Conservation (phyloP, 2,888 invertebrate genomes). For the Nebria salina region DNA sequence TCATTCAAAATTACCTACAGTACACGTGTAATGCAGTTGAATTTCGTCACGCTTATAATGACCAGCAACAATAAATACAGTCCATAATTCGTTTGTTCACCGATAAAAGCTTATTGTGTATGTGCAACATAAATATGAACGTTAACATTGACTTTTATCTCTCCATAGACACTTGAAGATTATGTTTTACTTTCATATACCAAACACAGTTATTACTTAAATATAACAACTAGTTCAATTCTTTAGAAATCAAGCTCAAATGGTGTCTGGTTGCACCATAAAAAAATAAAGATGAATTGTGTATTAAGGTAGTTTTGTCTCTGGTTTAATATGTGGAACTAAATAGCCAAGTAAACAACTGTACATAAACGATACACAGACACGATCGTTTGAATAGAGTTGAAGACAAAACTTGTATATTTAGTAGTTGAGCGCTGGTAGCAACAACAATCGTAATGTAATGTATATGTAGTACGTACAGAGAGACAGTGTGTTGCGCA, state of each 20-base stretch:
- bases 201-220: no score
- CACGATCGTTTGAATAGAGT: not conserved
- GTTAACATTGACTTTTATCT: not conserved
- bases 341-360: no score
- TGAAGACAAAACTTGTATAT: not conserved
- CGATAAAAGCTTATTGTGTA: not conserved
- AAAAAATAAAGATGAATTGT: no score
- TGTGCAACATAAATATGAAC: not conserved
- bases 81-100: not conserved
- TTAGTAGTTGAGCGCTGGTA: not conserved
- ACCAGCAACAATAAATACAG: not conserved
- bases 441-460: constrained; percentile 9
- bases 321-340: no score
- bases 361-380: no score
- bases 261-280: no score
- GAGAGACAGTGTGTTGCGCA: constrained; percentile 14
- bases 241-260: no score
- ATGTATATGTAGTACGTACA: not conserved
- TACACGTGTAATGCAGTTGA: not conserved
- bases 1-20: not conserved
- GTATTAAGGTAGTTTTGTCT: no score
- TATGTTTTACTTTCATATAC: not conserved
- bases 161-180: not conserved
- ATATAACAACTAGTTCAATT: no score
- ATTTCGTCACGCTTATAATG: not conserved